Evolutionary conservation across 2,113 vertebrate genomes (phyloP).

Genomic region (Pleuronectes platessa): DNA sequence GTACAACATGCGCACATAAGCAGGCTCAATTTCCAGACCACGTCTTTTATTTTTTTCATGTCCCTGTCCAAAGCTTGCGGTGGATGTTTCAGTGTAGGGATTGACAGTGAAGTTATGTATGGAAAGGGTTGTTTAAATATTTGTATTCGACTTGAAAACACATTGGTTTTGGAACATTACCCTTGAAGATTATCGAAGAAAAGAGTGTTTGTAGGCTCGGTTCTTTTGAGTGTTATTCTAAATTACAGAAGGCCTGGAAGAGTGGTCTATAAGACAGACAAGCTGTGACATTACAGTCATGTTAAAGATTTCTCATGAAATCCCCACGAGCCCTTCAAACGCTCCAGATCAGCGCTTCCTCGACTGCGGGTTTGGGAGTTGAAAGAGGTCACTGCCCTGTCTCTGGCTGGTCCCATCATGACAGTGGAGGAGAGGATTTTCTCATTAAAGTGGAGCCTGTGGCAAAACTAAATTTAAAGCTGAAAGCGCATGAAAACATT

Average conservation of each 20-base stretch:
- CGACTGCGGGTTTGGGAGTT: conserved; percentile 29
- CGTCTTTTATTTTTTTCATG: conserved; percentile 45
- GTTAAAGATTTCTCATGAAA: conserved; percentile 51
- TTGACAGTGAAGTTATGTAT: conserved; percentile 70
- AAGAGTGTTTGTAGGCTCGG: conserved; percentile 53
- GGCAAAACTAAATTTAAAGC: conserved; percentile 22
- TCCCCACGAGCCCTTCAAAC: conserved; percentile 30
- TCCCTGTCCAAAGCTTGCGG: conserved; percentile 45
- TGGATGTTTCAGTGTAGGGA: conserved; percentile 74
- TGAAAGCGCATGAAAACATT: conserved; percentile 25
- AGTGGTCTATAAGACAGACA: conserved; percentile 54
- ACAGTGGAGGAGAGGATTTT: conserved; percentile 4
- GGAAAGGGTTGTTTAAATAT: conserved; percentile 77
- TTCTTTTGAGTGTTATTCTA: conserved; percentile 61
- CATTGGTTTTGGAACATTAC: conserved; percentile 69
- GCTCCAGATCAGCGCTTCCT: conserved; percentile 4
- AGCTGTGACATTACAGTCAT: conserved; percentile 48
- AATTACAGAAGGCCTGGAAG: conserved; percentile 53
- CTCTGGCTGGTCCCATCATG: conserved; percentile 15
- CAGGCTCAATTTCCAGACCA: conserved; percentile 72
- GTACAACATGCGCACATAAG: conserved; percentile 74
- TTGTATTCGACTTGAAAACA: conserved; percentile 76
- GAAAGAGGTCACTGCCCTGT: conserved; percentile 33
- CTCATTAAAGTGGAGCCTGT: conserved; percentile 30
- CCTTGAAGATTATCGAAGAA: conserved; percentile 63